A percentile compares a stretch with the other conserved stretches of the same genome.
Evolutionary conservation across 2,113 vertebrate species (phyloP).

Genomic region (Morone chrysops): DNA sequence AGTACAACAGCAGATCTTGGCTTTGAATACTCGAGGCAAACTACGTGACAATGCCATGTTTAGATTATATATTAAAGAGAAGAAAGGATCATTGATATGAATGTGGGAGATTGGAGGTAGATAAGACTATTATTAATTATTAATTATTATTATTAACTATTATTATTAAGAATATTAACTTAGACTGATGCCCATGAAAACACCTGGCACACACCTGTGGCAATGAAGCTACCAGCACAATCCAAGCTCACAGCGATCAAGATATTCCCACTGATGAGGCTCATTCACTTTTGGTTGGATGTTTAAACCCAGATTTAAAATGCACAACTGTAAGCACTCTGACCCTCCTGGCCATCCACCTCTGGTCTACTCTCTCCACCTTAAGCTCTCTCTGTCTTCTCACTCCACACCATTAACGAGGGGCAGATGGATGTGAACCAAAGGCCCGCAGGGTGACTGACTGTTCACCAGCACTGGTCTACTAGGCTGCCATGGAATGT

Average conservation of each 20-base stretch:
- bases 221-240: conserved; percentile 5
- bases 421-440: conserved; percentile 27
- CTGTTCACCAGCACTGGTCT: neutral
- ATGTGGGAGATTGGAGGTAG: conserved; percentile 4
- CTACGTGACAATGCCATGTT: neutral
- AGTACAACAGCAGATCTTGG: neutral
- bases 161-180: no score
- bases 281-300: neutral
- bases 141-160: no score
- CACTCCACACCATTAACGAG: conserved; percentile 8
- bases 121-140: no score
- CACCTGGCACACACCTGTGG: conserved; percentile 39
- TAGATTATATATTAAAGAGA: neutral
- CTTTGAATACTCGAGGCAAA: conserved; percentile 1
- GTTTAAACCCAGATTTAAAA: conserved; percentile 37
- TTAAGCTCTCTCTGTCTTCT: conserved; percentile 4
- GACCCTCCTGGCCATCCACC: neutral
- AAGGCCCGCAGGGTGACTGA: conserved; percentile 13
- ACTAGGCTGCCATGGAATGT: neutral
- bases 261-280: neutral
- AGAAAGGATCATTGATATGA: neutral
- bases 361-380: conserved; percentile 5
- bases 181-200: neutral
- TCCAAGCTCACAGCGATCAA: conserved; percentile 1
- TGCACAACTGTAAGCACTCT: conserved; percentile 16